These are phyloP conservation scores for Eurosta solidaginis DNA, from an alignment of 1,140 invertebrate species.

Conservation along the genomic window DNA sequence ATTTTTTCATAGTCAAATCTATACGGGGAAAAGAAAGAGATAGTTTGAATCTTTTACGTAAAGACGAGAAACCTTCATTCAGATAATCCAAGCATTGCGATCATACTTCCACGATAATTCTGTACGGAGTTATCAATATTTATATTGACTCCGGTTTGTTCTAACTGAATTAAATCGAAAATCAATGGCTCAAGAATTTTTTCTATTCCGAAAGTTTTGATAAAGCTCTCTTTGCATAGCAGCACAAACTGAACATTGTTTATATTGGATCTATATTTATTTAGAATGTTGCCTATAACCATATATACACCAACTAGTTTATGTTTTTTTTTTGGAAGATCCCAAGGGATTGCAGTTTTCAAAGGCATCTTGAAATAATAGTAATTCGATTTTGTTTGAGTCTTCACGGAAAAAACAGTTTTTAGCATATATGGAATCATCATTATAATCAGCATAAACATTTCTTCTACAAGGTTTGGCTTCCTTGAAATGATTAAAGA, in stretches of 20 bases:
- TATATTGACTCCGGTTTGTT: background rate
- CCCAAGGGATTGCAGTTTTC: constrained; percentile 27
- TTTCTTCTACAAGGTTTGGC: background rate
- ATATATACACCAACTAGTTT: constrained; percentile 28
- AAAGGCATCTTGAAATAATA: constrained; percentile 29
- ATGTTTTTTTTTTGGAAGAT: constrained; percentile 31
- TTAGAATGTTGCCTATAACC: constrained; percentile 7
- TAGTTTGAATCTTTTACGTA: background rate
- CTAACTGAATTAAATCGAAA: background rate
- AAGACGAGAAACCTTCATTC: background rate
- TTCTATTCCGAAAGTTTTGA: constrained; percentile 19
- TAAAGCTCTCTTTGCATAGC: constrained; percentile 17
- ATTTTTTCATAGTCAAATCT: background rate
- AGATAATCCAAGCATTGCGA: background rate
- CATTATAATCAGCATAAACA: constrained; percentile 24
- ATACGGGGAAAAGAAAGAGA: background rate
- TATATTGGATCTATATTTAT: constrained; percentile 8
- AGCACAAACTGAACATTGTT: constrained; percentile 28
- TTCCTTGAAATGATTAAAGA: background rate
- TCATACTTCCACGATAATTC: background rate
- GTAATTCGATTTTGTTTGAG: background rate
- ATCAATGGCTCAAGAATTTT: constrained; percentile 17
- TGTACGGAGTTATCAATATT: background rate
- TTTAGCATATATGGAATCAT: constrained; percentile 20
- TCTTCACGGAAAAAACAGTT: background rate